Base-by-base conservation (phyloP, 2,797 vertebrate species). In the Psittacula derbiana region DNA sequence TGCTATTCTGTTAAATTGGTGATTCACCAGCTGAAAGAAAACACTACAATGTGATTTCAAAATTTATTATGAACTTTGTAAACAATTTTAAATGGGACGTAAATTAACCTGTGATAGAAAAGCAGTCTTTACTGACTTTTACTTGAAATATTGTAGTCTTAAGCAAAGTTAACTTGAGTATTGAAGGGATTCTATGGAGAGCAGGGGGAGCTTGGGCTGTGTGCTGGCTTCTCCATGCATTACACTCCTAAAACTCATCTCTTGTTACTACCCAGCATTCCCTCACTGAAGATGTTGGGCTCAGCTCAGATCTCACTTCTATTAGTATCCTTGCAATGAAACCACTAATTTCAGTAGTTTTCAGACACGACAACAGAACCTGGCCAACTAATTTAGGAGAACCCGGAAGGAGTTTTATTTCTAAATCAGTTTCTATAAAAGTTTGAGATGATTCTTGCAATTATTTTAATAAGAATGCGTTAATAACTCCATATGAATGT, bases 231-330 rank as follows among this genome's bases (percentile, higher is more conserved):
- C 24, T 65, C 43, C 5, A 0, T 20, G 20, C 8, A 20, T 40
- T 30, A 2, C 0, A 3, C 2, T 33, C 6, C 65, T 6, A 2
- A 86, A 71, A 19, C 5, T 8, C 57, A 24, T 16, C 23, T 62
- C 38, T 28, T 36, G 16, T 4, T 8, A 15, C 0, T 2, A 5
- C 27, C 28, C 16, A 15, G 0, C 12, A 4, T 21, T 30, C 20
- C 57, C 44, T 33, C 5, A 9, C 53, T 7, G 7, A 7, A 31
- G 14, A 30, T 0, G 3, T 9, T 46, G 0, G 4, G 5, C 3
- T 75, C 4, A 4, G 23, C 25, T 82, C 47, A 24, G 44, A 11
- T 30, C 33, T 38, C 13, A 1, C 11, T 69, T 10, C 53, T 31
- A 24, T 5, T 41, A 46, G 8, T 30, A 16, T 2, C 31, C 15